Base-by-base conservation (phyloP, 2,797 vertebrate genomes). In the Jordanella pulchra region DNA sequence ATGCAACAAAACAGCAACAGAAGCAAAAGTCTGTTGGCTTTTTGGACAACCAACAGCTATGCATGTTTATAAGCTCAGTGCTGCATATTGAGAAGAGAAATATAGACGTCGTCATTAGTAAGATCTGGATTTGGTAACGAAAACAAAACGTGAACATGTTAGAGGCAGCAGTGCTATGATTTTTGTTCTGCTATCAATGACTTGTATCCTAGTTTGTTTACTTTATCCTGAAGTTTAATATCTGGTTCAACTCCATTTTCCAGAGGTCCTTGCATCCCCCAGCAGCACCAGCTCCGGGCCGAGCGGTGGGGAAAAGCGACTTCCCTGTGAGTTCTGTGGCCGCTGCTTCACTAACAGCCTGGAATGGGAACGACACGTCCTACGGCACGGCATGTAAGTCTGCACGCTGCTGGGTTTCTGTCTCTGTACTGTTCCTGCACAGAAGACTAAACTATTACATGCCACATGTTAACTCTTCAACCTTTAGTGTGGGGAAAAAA, bases 321-420 rank as follows among this genome's bases (percentile, higher is more conserved):
- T 98, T 87, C 96, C 97, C 0, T 99, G 98, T 2, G 97, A 99
- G 91, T 99, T 99, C 93, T 99, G 97, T 4, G 97, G 97, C 61
- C 96, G 97, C 81, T 96, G 96, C 0, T 99, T 99, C 90, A 94
- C 95, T 35, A 95, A 96, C 91, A 96, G 95, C 89, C 91, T 94
- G 0, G 97, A 99, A 85, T 99, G 97, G 97, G 97, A 99, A 73
- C 92, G 97, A 6, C 98, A 99, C 0, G 97, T 99, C 81, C 95
- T 97, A 79, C 96, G 98, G 73, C 98, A 99, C 0, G 97, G 97
- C 94, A 98, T 99, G 97, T 99, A 90, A 96, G 98, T 95, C 80
- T 42, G 39, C 39, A 21, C 14, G 12, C 10, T 9, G 18, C 14
- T n/a, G 39, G 64, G 28, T 44, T 7, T 72, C 42, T 39, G 35